These are phyloP conservation scores for Drosophila santomea DNA, from an alignment of 1,140 invertebrate genomes.

Conservation along the genomic window DNA sequence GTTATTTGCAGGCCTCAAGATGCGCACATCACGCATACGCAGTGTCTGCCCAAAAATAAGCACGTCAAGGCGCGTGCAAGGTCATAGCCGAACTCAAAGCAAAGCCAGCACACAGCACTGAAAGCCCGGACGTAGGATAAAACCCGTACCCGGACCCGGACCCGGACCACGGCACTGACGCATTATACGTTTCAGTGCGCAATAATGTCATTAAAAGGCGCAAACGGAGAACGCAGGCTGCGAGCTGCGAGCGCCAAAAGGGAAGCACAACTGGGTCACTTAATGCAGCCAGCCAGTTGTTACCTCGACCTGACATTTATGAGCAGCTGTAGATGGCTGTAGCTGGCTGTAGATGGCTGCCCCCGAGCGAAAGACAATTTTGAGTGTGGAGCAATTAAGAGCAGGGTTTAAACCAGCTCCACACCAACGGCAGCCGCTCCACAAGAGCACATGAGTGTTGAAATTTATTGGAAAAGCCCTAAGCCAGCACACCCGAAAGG, in stretches of 20 bases:
- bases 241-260: slow-evolving; percentile 20
- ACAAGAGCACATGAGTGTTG: slow-evolving; percentile 65
- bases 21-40: slow-evolving; percentile 62
- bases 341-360: slow-evolving; percentile 22
- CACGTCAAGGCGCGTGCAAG: slow-evolving; percentile 30
- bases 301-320: slow-evolving; percentile 75
- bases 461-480: slow-evolving; percentile 69
- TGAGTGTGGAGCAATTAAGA: slow-evolving; percentile 63
- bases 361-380: slow-evolving; percentile 34
- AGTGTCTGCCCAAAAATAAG: slow-evolving; percentile 52
- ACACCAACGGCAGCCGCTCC: slow-evolving; percentile 23
- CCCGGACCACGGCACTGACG: slow-evolving; percentile 36
- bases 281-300: slow-evolving; percentile 75
- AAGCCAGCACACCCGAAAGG: slow-evolving; percentile 52
- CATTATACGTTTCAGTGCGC: slow-evolving; percentile 76
- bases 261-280: slow-evolving; percentile 74
- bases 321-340: slow-evolving; percentile 39
- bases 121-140: slow-evolving; percentile 21
- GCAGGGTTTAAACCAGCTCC: slow-evolving; percentile 50
- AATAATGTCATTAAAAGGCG: slow-evolving; percentile 78
- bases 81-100: slow-evolving; percentile 36
- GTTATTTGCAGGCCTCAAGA: slow-evolving; percentile 17
- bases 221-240: slow-evolving; percentile 23
- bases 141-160: slow-evolving; percentile 17
- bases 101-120: slow-evolving; percentile 15